These are phyloP conservation scores for Cricetomys ansorgei DNA, from an alignment of 2,113 vertebrate species.

Conservation along the genomic window DNA sequence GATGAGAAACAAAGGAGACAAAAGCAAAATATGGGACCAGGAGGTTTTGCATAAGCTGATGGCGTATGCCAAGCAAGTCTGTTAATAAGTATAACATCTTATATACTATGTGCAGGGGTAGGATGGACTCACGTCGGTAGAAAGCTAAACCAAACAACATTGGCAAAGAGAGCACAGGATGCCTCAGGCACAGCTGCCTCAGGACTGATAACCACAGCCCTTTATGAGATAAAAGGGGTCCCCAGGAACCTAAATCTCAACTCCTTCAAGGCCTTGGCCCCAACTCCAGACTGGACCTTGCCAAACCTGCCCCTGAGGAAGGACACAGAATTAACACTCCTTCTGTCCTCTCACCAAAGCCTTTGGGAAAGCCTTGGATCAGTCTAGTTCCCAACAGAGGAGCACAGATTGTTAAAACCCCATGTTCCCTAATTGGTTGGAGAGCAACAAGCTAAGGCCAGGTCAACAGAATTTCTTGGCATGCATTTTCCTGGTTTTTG, in stretches of 20 bases:
- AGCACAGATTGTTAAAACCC: not conserved
- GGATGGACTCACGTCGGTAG: not conserved
- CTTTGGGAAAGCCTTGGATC: not conserved
- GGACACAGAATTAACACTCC: not conserved
- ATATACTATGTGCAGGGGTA: not conserved
- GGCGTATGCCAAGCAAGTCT: not conserved
- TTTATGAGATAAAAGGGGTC: not conserved
- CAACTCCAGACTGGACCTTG: not conserved
- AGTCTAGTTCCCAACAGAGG: not conserved
- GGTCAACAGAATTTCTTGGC: not conserved
- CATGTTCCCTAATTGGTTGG: not conserved
- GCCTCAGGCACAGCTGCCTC: not conserved
- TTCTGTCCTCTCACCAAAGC: not conserved
- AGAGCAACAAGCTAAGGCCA: not conserved
- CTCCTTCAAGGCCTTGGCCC: not conserved
- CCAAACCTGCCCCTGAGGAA: not conserved
- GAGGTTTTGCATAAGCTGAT: not conserved
- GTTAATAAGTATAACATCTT: not conserved
- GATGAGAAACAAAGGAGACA: not conserved
- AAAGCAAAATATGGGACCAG: not conserved
- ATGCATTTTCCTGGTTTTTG: not conserved
- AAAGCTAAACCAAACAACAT: not conserved
- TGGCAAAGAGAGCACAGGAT: not conserved
- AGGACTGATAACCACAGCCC: not conserved
- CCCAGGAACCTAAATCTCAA: not conserved